Base-by-base conservation (phyloP, 2,797 vertebrate genomes). In the Crocodylus rhombifer region DNA sequence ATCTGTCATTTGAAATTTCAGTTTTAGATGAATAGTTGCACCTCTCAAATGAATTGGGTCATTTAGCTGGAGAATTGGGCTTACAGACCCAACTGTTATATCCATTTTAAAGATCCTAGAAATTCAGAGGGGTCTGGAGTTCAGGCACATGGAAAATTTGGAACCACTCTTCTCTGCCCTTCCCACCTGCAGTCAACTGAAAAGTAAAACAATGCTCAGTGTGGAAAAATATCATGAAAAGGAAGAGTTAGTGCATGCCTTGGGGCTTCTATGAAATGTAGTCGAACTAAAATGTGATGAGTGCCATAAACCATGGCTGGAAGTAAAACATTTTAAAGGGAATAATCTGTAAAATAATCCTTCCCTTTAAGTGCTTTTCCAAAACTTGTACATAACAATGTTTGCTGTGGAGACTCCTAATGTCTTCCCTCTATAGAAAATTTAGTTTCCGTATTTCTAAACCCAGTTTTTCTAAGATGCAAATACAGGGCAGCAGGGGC, bases 161-260 rank as follows among this genome's bases (percentile, higher is more conserved):
- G 36, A 14, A 76, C 11, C 55, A 61, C 71, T 82, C 36, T 82
- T 82, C 55, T 25, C 55, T 82, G 7, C 4, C 11, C 6, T 6
- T 60, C 20, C 42, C 1, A 0, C 4, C 5, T 33, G 55, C 77
- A 56, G 75, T 30, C 7, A 55, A 51, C 6, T 13, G 14, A 55
- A 51, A 0, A 1, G 28, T n/a, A 26, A 56, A 84, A 14, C 56
- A 18, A 15, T 51, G 0, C 42, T 42, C 20, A 2, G 12, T 1
- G 30, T 28, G 78, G 65, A 42, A 42, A 42, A 42, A 42, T 42
- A 8, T 42, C 42, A 3, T 36, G 7, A 42, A 42, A 42, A 13
- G 21, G 14, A 25, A 71, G 69, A 21, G 25, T 42, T 51, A 42
- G 51, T 73, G 51, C 36, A 71, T 23, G 33, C 69, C 25, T 14